Evolutionary conservation across 2,113 vertebrate species (phyloP).

Genomic region (Thomomys bottae): DNA sequence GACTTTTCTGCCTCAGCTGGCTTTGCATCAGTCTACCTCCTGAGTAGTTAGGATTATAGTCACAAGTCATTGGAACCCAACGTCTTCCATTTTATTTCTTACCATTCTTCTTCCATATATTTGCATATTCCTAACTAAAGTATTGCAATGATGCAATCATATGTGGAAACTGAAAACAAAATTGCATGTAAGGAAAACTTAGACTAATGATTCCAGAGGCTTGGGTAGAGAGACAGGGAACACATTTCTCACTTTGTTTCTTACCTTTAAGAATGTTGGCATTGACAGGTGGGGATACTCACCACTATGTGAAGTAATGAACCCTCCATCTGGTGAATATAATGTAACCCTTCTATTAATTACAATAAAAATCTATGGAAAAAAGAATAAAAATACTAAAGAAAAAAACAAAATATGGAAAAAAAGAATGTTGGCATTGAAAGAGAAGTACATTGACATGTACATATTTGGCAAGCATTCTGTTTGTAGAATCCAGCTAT

Average conservation of each 20-base stretch:
- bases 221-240: background rate
- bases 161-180: background rate
- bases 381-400: no score
- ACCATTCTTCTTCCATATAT: background rate
- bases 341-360: no score
- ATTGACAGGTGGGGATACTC: no score
- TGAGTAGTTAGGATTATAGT: no score
- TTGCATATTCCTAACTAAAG: background rate
- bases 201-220: background rate
- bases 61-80: no score
- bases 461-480: background rate
- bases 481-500: background rate
- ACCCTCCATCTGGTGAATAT: no score
- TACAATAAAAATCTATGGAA: no score
- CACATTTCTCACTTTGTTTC: background rate
- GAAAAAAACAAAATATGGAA: no score
- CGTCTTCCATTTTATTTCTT: background rate
- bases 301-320: no score
- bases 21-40: no score
- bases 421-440: background rate
- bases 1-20: no score
- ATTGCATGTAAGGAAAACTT: background rate
- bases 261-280: background rate
- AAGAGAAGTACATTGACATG: background rate
- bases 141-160: no score